Base-by-base conservation (phyloP, 2,113 vertebrate species). In the Chinchilla lanigera region DNA sequence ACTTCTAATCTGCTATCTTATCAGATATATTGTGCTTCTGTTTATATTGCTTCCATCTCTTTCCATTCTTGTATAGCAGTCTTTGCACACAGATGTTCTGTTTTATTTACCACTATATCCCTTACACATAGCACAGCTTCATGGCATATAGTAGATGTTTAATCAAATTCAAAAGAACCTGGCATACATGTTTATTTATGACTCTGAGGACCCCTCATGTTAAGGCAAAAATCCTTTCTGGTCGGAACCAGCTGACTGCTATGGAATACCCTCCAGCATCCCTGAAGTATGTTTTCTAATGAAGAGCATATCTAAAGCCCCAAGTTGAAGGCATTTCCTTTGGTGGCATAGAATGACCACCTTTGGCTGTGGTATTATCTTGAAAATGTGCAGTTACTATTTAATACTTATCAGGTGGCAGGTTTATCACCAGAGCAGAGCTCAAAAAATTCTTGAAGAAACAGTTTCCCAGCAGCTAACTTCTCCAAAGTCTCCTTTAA, bases 331-430 rank as follows among this genome's bases (percentile, higher is more conserved):
- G 54, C 47, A 90, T 81, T 97, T 97, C 73, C 73, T 75, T 84
- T 84, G 56, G 86, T 84, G 78, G 80, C 71, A 91, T 58, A 56
- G 44, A 86, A 87, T 67, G 93, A 94, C 80, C 54, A 50, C 65
- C n/a, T 78, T 95, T 95, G 52, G 81, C 77, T 81, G n/a, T 77
- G 63, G 83, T 58, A 85, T 75, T 98, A 97, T 96, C 97, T 98
- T 97, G 88, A 96, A 97, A 97, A 94, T 54, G 69, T 86, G 89
- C 77, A 97, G 92, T 97, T 92, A 86, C 94, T 82, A 78, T 82
- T 94, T 50, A 80, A 78, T 61, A 52, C 82, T 97, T 97, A 98
- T 98, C 98, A 97, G 96, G 97, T 97, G 96, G 77, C 60, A 95
- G 83, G 90, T 95, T 98, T 96, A 97, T 98, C 96, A 93, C 77